phyloP scores from a whole-genome alignment of 2,797 vertebrate species.

The Pseudochirops corinnae region DNA sequence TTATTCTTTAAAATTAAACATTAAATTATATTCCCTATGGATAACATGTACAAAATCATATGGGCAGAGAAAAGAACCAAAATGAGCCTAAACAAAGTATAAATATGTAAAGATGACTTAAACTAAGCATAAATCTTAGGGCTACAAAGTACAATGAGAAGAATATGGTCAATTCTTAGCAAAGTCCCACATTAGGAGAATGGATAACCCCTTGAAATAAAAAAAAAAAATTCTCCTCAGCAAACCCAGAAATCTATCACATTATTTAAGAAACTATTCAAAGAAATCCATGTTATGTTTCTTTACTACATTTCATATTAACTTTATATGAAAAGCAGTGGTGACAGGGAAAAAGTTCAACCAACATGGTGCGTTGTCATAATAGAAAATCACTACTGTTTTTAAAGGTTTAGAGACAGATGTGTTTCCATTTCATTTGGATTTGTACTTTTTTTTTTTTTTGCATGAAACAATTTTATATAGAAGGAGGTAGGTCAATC shows the following conservation, averaged over 20 bases:
- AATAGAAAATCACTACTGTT: conserved; percentile 21
- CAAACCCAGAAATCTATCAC: not conserved
- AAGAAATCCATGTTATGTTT: conserved; percentile 53
- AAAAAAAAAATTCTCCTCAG: conserved; percentile 61
- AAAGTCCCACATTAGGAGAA: conserved; percentile 33
- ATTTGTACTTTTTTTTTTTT: not conserved
- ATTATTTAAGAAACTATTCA: conserved; percentile 60
- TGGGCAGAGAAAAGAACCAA: not conserved
- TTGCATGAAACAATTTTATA: conserved; percentile 26
- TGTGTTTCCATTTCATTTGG: conserved; percentile 42
- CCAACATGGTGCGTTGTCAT: not conserved
- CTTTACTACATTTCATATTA: conserved; percentile 54
- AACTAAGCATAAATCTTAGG: conserved; percentile 38
- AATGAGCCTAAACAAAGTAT: not conserved
- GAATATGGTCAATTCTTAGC: conserved; percentile 47
- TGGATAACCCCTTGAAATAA: conserved; percentile 46
- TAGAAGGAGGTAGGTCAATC: conserved; percentile 22
- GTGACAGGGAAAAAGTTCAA: conserved; percentile 26
- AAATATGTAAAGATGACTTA: not conserved
- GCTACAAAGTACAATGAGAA: not conserved
- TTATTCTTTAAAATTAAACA: conserved; percentile 4
- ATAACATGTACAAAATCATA: not conserved
- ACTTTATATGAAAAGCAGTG: conserved; percentile 41
- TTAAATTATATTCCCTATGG: conserved; percentile 38
- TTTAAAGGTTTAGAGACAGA: not conserved